Conservation (phyloP, 1,140 invertebrate genomes). For the Oedothorax gibbosus region DNA sequence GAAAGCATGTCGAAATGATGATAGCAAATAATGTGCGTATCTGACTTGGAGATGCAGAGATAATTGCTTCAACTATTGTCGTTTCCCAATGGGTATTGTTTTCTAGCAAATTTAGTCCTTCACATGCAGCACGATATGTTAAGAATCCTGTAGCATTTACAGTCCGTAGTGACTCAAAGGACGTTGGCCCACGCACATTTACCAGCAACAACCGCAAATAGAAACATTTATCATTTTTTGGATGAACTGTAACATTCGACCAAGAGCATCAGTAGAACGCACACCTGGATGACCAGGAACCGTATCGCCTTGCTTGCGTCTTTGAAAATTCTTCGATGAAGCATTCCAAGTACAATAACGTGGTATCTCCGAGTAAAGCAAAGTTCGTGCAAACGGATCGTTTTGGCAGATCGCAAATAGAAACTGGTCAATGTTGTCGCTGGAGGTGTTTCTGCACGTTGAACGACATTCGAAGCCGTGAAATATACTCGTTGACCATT, state of each 20-base stretch:
- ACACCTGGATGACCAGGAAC: too few relatives aligned
- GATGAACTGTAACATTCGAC: conserved; percentile 11
- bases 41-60: conserved; percentile 67
- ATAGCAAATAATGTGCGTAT: conserved; percentile 33
- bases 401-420: conserved; percentile 61
- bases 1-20: conserved; percentile 14
- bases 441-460: too few relatives aligned
- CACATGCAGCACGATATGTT: conserved; percentile 66
- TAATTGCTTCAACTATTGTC: conserved; percentile 67
- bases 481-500: conserved; percentile 69
- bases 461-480: too few relatives aligned
- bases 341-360: conserved; percentile 23
- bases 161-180: too few relatives aligned
- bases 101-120: conserved; percentile 66
- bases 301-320: not conserved
- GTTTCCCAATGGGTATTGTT: conserved; percentile 66
- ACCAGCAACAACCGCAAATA: conserved; percentile 15
- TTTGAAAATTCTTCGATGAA: conserved; percentile 8
- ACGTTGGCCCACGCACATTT: too few relatives aligned
- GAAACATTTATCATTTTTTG: conserved; percentile 7
- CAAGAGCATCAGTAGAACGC: not conserved
- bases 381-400: conserved; percentile 6
- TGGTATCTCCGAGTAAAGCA: conserved; percentile 22
- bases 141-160: too few relatives aligned
- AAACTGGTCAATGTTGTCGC: conserved; percentile 62